Evolutionary conservation across 2,888 invertebrate genomes (phyloP).

Genomic region (Pollenia angustigena): DNA sequence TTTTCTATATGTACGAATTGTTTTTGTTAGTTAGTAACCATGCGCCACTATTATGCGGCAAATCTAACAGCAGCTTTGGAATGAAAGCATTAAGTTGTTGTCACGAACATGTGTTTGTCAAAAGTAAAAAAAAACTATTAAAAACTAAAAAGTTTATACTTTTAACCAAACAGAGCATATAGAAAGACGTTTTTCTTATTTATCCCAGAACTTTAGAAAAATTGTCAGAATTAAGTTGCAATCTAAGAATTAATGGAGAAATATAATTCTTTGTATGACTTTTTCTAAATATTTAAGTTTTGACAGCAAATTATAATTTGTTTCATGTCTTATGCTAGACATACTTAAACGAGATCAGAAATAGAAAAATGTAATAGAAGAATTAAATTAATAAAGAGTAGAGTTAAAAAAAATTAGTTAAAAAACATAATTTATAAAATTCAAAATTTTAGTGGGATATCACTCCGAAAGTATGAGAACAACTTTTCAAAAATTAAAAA

Average conservation of each 20-base stretch:
- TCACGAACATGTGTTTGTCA: constrained; percentile 70
- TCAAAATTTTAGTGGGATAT: no score
- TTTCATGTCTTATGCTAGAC: constrained; percentile 14
- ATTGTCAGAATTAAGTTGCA: constrained; percentile 7
- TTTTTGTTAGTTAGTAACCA: constrained; percentile 57
- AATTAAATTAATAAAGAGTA: background rate
- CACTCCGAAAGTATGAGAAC: no score
- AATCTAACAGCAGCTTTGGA: constrained; percentile 33
- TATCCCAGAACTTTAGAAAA: constrained; percentile 25
- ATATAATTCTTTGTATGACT: constrained; percentile 6
- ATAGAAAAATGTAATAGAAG: background rate
- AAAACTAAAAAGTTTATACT: constrained; percentile 1
- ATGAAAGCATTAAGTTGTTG: constrained; percentile 61
- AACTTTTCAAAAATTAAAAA: no score
- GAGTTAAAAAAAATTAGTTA: no score
- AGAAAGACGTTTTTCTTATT: background rate
- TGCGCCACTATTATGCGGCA: constrained; percentile 71
- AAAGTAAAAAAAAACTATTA: constrained; percentile 12
- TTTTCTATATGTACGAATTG: constrained; percentile 34
- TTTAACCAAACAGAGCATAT: constrained; percentile 32
- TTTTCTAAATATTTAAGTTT: constrained; percentile 41
- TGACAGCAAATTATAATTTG: constrained; percentile 38
- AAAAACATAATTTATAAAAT: no score
- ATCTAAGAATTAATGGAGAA: constrained; percentile 30
- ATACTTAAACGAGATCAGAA: background rate